Evolutionary conservation across 2,888 invertebrate genomes (phyloP), one percentile per base, ranked within the genome.

Genomic region (Ferdinandea cuprea): DNA sequence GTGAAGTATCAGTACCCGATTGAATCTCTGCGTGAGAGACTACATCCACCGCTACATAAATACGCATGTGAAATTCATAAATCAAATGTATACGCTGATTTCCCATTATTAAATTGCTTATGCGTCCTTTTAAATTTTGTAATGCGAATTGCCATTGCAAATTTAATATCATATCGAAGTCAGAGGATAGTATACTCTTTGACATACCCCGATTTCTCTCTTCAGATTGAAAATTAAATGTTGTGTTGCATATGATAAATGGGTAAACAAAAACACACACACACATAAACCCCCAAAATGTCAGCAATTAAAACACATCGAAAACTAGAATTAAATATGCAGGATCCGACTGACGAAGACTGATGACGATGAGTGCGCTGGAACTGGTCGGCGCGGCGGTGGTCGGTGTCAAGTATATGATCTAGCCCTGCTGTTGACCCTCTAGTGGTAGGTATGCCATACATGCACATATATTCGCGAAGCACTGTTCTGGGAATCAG

Each of bases 141-240:
- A 61, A 69, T 35, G 28, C 25, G 40, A 28, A 61, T 68, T 63
- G 48, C 40, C 32, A 8, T 28, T 59, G 11, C 56, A 48, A 58
- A 65, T 71, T 80, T 65, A 69, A 80, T 80, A 76, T 54, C 42
- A 50, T 69, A 74, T 68, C 63, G 42, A 56, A 69, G 46, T 56
- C 73, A 42, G 30, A 35, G 13, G 15, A 35, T 37, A 46, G 46
- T 37, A 30, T 40, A 28, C 61, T 32, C 32, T n/a, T 37, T 21
- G 40, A 52, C 46, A n/a, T n/a, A 25, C 52, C 30, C 3, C 17
- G 35, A 21, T 28, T 13, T 15, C 2, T 6, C 8, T 21, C 25
- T 0, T 3, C 15, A 11, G n/a, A 21, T 11, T 2, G n/a, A 56
- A 6, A 9, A 30, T 9, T 30, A 19, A 11, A 19, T 30, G 32